Evolutionary conservation across 2,113 vertebrate genomes (phyloP), one percentile per base, ranked within the genome.

Genomic region (Phylloscopus whistleri): DNA sequence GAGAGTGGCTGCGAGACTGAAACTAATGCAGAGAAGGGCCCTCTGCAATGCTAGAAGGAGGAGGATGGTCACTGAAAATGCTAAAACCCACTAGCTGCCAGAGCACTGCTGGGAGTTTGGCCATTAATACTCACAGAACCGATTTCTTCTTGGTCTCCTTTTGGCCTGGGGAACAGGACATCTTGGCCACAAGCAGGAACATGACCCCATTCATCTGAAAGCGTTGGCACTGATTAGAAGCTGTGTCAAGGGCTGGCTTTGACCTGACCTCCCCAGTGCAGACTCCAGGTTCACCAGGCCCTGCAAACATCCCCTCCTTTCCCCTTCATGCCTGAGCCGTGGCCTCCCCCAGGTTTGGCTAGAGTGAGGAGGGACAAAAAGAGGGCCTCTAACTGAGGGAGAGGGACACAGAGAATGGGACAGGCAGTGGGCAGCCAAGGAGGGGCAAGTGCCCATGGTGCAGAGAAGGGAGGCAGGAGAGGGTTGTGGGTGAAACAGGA

Each of bases 141-240:
- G 99, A 98, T 74, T 99, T 98, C 97, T 98, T 99, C 98, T 99
- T 99, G 62, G 99, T 98, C 94, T 99, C 99, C 96, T 99, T 99
- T 97, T 99, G 99, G 85, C 98, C 98, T 24, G 98, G 95, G 93
- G 98, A 98, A 93, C 99, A 99, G 90, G 98, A 98, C 91, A 98
- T 98, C 96, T 98, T 99, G 94, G 99, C 98, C 77, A 99, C 98
- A 72, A 99, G 98, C 96, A 99, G 98, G 98, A 99, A 99, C 98
- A 99, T 98, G 74, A 98, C 98, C 74, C 99, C 99, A 56, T 99
- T 99, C 97, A 99, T 98, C 99, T 99, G 97, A 83, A 98, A 96
- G 94, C 11, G 93, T 64, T 51, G 70, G 20, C 82, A 93, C n/a
- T 27, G 37, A 72, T 96, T 96, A 97, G 94, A 93, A 89, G 62